A percentile compares a stretch with the other conserved stretches of the same genome.
phyloP scores from a whole-genome alignment of 2,888 invertebrate genomes.

The Heterodera filipjevi region DNA sequence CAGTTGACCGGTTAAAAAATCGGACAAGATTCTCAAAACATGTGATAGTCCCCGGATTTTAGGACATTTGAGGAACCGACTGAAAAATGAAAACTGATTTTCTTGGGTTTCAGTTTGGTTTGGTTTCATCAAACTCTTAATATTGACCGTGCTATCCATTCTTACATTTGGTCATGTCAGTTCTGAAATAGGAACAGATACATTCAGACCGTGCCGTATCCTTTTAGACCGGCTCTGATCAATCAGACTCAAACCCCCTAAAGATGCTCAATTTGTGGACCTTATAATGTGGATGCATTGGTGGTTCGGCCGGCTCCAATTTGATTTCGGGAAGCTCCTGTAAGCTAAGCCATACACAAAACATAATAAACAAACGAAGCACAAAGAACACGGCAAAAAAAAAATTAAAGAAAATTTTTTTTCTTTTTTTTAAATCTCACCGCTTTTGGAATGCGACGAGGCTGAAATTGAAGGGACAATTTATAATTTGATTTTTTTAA shows the following conservation, averaged over 20 bases:
- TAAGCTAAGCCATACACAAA: constrained; percentile 11
- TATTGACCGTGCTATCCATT: too few species aligned
- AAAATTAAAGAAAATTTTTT: constrained; percentile 23
- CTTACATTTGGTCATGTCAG: too few species aligned
- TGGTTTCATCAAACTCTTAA: too few species aligned
- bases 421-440: constrained; percentile 42
- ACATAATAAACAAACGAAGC: not conserved
- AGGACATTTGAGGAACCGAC: too few species aligned
- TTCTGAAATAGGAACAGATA: too few species aligned
- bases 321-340: not conserved
- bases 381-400: constrained; percentile 18
- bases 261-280: not conserved
- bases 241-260: not conserved
- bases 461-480: constrained; percentile 49
- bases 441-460: constrained; percentile 54
- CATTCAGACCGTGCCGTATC: too few species aligned
- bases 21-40: too few species aligned
- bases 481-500: not conserved
- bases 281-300: not conserved
- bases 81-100: too few species aligned
- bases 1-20: too few species aligned
- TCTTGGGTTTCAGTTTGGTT: too few species aligned
- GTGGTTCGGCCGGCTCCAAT: not conserved
- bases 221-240: not conserved
- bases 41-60: too few species aligned